A percentile compares a stretch with the other conserved stretches of the same genome.
Evolutionary conservation across 2,113 vertebrate species (phyloP).

Genomic region (Elephantulus edwardii): DNA sequence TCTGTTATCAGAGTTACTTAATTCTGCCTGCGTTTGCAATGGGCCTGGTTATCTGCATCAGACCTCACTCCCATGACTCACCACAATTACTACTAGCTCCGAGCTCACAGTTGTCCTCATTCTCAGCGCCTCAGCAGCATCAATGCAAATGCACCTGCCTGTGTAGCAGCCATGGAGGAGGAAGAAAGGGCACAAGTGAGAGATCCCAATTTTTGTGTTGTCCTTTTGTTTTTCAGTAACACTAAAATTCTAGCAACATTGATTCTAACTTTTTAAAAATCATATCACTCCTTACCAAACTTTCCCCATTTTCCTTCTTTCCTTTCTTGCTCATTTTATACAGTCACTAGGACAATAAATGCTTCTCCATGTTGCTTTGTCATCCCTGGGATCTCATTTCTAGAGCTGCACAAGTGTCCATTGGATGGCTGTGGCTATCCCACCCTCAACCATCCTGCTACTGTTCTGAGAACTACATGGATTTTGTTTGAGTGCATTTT

Average conservation of each 20-base stretch:
- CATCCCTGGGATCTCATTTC: neutral
- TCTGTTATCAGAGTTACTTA: slow-evolving; percentile 36
- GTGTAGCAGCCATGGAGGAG: neutral
- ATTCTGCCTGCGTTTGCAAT: slow-evolving; percentile 47
- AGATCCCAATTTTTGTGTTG: neutral
- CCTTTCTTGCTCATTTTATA: neutral
- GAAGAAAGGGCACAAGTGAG: neutral
- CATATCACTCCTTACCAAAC: neutral
- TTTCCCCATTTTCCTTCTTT: neutral
- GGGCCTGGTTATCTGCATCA: neutral
- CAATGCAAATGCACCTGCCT: slow-evolving; percentile 4
- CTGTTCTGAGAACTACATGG: neutral
- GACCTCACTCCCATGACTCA: neutral
- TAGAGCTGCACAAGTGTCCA: neutral
- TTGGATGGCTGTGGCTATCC: neutral
- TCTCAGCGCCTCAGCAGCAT: slow-evolving; percentile 33
- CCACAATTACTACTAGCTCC: neutral
- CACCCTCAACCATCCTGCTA: neutral
- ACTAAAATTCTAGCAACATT: neutral
- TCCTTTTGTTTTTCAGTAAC: slow-evolving; percentile 8
- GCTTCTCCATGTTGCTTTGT: neutral
- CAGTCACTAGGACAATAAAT: neutral
- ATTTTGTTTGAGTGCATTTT: neutral
- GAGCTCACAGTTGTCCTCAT: slow-evolving; percentile 6
- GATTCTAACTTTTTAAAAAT: neutral